Evolutionary conservation across 2,113 vertebrate species (phyloP).

Genomic region (Daphoenositta chrysoptera): DNA sequence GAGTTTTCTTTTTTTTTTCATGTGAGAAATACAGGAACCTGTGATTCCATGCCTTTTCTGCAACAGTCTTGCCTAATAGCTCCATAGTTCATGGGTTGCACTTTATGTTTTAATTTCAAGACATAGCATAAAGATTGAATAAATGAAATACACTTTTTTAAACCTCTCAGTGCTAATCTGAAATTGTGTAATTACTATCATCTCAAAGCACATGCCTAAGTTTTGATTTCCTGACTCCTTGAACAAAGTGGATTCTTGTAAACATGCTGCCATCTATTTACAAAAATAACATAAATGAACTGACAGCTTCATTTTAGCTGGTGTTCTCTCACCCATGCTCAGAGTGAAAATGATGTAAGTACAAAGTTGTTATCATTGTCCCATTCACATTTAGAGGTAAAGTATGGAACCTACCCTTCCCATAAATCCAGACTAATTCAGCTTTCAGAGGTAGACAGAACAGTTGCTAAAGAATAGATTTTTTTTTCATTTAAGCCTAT

Average conservation of each 20-base stretch:
- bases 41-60: background rate
- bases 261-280: background rate
- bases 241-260: background rate
- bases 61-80: background rate
- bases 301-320: background rate
- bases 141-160: background rate
- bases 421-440: background rate
- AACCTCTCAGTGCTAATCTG: background rate
- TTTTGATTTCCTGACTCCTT: background rate
- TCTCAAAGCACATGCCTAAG: background rate
- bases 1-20: background rate
- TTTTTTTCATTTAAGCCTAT: background rate
- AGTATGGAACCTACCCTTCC: background rate
- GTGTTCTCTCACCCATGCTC: background rate
- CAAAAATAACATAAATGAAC: background rate
- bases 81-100: background rate
- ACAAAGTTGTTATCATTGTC: background rate
- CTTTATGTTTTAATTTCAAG: background rate
- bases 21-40: background rate
- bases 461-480: background rate
- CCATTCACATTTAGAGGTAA: background rate
- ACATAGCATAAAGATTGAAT: background rate
- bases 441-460: background rate
- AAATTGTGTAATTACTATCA: background rate
- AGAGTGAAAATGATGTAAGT: background rate